Percentiles rank a stretch among this genome's conserved stretches.
phyloP scores from a whole-genome alignment of 2,113 vertebrate species.

The Chlorodrepanis virens region DNA sequence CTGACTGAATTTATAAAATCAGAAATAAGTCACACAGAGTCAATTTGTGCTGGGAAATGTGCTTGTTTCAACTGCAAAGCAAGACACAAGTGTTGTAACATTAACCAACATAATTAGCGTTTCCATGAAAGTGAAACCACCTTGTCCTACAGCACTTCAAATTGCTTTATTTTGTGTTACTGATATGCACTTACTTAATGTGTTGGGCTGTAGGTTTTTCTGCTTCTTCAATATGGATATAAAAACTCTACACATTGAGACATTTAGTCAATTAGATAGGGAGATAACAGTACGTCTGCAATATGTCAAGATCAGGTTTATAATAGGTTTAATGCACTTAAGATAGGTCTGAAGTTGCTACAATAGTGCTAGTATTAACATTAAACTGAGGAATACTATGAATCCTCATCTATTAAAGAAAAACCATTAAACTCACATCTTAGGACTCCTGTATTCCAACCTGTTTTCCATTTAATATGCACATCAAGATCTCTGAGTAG shows the following conservation, averaged over 20 bases:
- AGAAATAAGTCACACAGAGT: background rate
- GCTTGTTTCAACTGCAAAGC: background rate
- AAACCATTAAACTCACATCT: background rate
- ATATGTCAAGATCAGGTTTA: background rate
- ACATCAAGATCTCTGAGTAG: background rate
- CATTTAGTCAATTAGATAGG: background rate
- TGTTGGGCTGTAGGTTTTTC: background rate
- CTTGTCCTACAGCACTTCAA: background rate
- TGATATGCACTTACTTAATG: background rate
- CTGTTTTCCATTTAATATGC: background rate
- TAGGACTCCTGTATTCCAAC: background rate
- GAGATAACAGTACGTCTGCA: background rate
- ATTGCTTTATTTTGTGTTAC: background rate
- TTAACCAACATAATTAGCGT: background rate
- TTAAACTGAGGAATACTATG: background rate
- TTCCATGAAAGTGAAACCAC: background rate
- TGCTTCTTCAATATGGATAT: background rate
- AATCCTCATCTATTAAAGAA: background rate
- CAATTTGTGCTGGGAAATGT: background rate
- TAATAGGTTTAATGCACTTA: constrained; percentile 10
- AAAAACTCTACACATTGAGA: background rate
- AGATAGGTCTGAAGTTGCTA: background rate
- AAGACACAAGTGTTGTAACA: background rate
- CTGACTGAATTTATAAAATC: background rate
- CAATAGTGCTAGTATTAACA: background rate